phyloP scores from a whole-genome alignment of 2,888 invertebrate species.

The Rotaria magnacalcarata region DNA sequence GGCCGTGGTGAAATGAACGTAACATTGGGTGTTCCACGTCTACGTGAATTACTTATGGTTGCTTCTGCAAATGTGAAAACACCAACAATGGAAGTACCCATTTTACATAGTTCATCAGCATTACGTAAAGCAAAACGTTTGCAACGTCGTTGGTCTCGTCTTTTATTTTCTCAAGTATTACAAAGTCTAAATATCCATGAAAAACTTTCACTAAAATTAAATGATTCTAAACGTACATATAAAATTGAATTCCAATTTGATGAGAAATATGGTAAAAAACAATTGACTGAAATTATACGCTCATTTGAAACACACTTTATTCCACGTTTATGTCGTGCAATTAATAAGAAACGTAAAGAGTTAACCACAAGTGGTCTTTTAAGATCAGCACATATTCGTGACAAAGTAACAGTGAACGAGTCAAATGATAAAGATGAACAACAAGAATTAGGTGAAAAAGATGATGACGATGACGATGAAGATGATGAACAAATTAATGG shows the following conservation, averaged over 20 bases:
- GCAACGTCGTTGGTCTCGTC: slow-evolving; percentile 28
- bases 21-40: slow-evolving; percentile 93
- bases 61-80: slow-evolving; percentile 88
- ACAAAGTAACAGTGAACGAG: slow-evolving; percentile 50
- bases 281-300: slow-evolving; percentile 28
- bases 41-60: slow-evolving; percentile 90
- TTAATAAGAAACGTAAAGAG: slow-evolving; percentile 45
- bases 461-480: slow-evolving; percentile 58
- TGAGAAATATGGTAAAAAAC: slow-evolving; percentile 7
- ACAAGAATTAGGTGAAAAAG: slow-evolving; percentile 61
- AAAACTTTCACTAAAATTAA: not conserved
- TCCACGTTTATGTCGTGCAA: slow-evolving; percentile 38
- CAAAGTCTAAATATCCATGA: not conserved
- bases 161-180: slow-evolving; percentile 32
- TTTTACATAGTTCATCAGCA: slow-evolving; percentile 59
- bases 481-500: slow-evolving; percentile 63
- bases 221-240: not conserved
- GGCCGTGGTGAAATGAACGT: slow-evolving; percentile 99
- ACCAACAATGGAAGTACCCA: slow-evolving; percentile 89
- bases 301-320: slow-evolving; percentile 41
- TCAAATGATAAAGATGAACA: slow-evolving; percentile 61
- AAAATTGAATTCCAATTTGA: not conserved
- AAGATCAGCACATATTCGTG: slow-evolving; percentile 40
- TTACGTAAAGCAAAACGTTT: slow-evolving; percentile 24
- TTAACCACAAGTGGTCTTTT: slow-evolving; percentile 41